Evolutionary conservation across 2,797 vertebrate species (phyloP).

Genomic region (Fistularia tabacaria): DNA sequence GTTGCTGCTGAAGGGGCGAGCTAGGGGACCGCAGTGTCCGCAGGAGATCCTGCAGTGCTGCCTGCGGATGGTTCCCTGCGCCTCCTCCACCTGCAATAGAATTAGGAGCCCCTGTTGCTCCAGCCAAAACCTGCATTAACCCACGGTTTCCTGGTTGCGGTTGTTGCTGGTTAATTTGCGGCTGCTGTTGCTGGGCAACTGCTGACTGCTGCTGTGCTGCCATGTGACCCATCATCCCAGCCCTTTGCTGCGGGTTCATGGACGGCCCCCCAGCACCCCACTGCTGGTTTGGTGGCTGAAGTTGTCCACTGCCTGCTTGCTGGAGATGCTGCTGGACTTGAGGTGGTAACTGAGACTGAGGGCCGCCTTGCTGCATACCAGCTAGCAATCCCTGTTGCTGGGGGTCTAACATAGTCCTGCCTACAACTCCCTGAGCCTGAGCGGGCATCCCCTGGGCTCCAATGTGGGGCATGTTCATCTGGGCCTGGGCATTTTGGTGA

Average conservation of each 20-base stretch:
- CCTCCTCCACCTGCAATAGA: constrained; percentile 62
- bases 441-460: constrained; percentile 69
- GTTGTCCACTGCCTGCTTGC: constrained; percentile 60
- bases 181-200: constrained; percentile 57
- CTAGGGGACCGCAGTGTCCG: constrained; percentile 92
- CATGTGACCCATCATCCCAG: constrained; percentile 71
- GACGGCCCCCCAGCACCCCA: constrained; percentile 65
- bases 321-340: constrained; percentile 74
- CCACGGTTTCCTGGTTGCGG: constrained; percentile 72
- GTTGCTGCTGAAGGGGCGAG: constrained; percentile 92
- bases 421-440: constrained; percentile 72
- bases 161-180: constrained; percentile 65
- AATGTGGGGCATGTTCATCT: constrained; percentile 83
- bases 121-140: constrained; percentile 70
- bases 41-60: constrained; percentile 90
- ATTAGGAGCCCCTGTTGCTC: constrained; percentile 44
- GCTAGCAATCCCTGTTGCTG: constrained; percentile 74
- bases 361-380: constrained; percentile 80
- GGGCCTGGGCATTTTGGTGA: constrained; percentile 70
- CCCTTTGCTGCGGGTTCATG: constrained; percentile 71
- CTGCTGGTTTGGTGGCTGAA: constrained; percentile 80
- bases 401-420: constrained; percentile 81
- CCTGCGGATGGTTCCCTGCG: constrained; percentile 79
- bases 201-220: constrained; percentile 58
- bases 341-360: constrained; percentile 70